Evolutionary conservation across 2,797 vertebrate genomes (phyloP), one percentile per base, ranked within the genome.

Genomic region (Microchirus variegatus): DNA sequence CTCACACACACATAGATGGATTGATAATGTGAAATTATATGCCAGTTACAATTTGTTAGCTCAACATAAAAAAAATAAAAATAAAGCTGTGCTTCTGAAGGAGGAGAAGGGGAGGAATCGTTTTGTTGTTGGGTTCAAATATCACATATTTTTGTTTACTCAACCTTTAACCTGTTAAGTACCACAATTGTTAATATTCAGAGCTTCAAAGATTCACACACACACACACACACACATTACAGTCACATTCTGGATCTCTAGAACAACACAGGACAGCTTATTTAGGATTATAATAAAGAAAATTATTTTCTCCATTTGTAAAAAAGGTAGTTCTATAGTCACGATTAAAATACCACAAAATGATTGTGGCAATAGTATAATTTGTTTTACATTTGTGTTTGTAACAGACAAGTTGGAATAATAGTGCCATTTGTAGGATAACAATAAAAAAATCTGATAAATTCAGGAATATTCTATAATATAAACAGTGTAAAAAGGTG

Each of bases 211-310:
- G n/a, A n/a, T n/a, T n/a, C 49, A 48, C 72, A 77, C 70, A 58
- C 53, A 42, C 60, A 63, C 47, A 75, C 18, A 78, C 10, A 45
- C 51, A 46, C 11, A 53, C 4, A 14, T 12, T 70, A 61, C 41
- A 50, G 59, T 75, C 72, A 76, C 72, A 81, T 50, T 48, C 10
- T 62, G 17, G 9, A 60, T 41, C 53, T 59, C 11, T 6, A 57
- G 35, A 53, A 12, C 37, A 58, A 69, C 16, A 75, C 35, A 81
- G 68, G 63, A 62, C 10, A 35, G 49, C 5, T 31, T 31, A 31
- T 31, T 31, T 31, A 31, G 31, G 31, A 31, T 6, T 68, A 66
- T 65, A 73, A 65, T 72, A 40, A 67, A 17, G 2, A 41, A 79
- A 51, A 70, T 64, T 76, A 35, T 72, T 7, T 0, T 13, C 45